Evolutionary conservation across 2,888 invertebrate genomes (phyloP).

Genomic region (Chironomus riparius): DNA sequence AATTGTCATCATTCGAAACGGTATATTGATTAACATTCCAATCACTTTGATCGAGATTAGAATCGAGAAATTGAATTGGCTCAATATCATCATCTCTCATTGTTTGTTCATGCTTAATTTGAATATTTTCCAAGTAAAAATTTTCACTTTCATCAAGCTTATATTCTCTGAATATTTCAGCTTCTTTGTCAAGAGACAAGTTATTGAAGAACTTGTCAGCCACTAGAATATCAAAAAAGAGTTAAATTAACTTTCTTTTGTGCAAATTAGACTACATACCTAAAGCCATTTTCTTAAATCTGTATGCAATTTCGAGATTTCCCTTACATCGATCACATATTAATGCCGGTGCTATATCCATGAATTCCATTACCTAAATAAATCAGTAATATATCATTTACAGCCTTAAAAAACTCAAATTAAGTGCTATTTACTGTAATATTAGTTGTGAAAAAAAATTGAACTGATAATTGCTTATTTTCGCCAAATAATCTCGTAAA

Average conservation of each 20-base stretch:
- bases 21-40: background rate
- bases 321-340: background rate
- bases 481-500: background rate
- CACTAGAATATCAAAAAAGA: background rate
- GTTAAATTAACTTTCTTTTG: no score
- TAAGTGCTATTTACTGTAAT: background rate
- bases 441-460: background rate
- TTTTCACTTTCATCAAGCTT: background rate
- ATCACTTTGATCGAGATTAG: background rate
- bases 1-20: background rate
- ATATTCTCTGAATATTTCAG: background rate
- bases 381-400: background rate
- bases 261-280: no score
- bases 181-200: background rate
- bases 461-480: background rate
- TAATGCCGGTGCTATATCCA: background rate
- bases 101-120: background rate
- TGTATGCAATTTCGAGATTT: background rate
- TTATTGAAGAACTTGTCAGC: background rate
- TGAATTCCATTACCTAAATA: background rate
- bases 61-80: background rate
- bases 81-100: background rate
- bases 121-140: background rate
- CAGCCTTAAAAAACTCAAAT: background rate
- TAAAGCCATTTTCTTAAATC: background rate